These are phyloP conservation scores for Glossophaga mutica DNA, from an alignment of 2,797 vertebrate species.

Conservation along the genomic window DNA sequence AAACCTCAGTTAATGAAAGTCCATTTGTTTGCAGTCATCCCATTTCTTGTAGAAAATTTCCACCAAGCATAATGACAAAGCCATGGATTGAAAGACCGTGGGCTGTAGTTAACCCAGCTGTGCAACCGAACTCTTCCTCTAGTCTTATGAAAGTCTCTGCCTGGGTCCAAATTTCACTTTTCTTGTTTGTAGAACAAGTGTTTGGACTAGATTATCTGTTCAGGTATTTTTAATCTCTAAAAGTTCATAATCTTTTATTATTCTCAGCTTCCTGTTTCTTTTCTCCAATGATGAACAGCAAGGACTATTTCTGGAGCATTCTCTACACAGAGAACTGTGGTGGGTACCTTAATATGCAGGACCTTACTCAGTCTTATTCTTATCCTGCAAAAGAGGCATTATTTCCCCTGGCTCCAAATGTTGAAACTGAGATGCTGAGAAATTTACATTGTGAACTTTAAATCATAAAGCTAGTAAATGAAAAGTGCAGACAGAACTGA, in stretches of 20 bases:
- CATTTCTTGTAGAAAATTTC: background rate
- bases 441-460: fast-evolving
- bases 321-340: background rate
- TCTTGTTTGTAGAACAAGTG: background rate
- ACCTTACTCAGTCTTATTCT: background rate
- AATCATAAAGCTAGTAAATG: fast-evolving
- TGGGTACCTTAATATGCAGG: fast-evolving
- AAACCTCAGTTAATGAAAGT: background rate
- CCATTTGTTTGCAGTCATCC: background rate
- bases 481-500: background rate
- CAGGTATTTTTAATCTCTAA: background rate
- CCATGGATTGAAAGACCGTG: background rate
- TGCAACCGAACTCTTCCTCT: background rate
- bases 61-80: background rate
- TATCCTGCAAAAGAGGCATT: background rate
- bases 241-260: fast-evolving
- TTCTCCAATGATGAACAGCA: background rate
- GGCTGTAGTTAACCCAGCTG: background rate
- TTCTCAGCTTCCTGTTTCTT: background rate
- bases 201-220: background rate
- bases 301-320: fast-evolving
- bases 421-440: background rate
- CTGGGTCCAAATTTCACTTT: background rate
- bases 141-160: background rate
- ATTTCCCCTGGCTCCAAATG: background rate